Evolutionary conservation across 2,888 invertebrate genomes (phyloP).

Genomic region (Yponomeuta cagnagella): DNA sequence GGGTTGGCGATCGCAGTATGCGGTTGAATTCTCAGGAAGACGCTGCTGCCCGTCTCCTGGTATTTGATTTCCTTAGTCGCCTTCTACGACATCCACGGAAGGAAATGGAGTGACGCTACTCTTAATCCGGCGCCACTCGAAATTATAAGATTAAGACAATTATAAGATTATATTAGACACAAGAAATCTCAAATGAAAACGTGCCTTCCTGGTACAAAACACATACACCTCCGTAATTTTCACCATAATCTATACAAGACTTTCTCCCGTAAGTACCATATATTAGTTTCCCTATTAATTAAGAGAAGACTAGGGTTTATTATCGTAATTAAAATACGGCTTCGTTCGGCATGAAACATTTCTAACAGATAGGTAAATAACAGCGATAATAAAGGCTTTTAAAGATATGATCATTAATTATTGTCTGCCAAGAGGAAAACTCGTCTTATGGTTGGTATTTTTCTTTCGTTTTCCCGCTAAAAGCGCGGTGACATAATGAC

Average conservation of each 20-base stretch:
- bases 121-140: too few species aligned
- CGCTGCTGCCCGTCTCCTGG: too few species aligned
- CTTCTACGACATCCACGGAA: too few species aligned
- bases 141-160: neutral
- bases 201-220: neutral
- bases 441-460: slow-evolving; percentile 21
- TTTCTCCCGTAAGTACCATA: neutral
- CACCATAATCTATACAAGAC: neutral
- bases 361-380: slow-evolving; percentile 8
- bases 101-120: too few species aligned
- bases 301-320: slow-evolving; percentile 4
- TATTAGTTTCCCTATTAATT: slow-evolving; percentile 9
- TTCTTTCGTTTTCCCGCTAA: slow-evolving; percentile 30
- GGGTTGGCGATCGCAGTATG: too few species aligned
- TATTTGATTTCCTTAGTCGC: too few species aligned
- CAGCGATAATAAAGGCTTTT: slow-evolving; percentile 4
- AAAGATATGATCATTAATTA: slow-evolving; percentile 19
- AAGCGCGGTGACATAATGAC: slow-evolving; percentile 46
- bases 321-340: slow-evolving; percentile 11
- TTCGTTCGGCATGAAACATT: slow-evolving; percentile 5
- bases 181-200: neutral
- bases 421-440: slow-evolving; percentile 17
- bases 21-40: too few species aligned
- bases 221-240: neutral
- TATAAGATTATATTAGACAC: neutral